Evolutionary conservation across 2,113 vertebrate species (phyloP).

Genomic region (Acanthisitta chloris): DNA sequence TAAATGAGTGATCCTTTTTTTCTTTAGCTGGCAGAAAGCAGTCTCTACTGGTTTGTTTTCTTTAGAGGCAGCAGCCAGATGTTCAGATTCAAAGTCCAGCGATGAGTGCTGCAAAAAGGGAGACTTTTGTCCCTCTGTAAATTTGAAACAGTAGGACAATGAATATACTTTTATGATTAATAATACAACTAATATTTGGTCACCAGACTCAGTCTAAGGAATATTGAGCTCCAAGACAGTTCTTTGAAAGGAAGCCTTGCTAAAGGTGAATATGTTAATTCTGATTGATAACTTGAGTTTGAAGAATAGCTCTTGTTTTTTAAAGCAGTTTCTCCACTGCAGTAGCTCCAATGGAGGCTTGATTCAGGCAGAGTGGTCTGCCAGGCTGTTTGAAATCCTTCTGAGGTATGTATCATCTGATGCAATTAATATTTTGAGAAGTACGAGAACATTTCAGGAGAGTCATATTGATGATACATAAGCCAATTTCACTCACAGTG

Average conservation of each 20-base stretch:
- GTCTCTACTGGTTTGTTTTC: background rate
- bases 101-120: background rate
- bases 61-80: background rate
- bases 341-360: background rate
- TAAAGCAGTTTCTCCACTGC: background rate
- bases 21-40: background rate
- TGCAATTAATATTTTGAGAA: background rate
- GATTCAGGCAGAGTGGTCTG: background rate
- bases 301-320: background rate
- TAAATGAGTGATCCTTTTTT: background rate
- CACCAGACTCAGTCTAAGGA: background rate
- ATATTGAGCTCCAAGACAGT: background rate
- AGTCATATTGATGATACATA: background rate
- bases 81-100: background rate
- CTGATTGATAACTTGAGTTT: background rate
- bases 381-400: background rate
- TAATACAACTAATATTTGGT: background rate
- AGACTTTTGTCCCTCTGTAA: background rate
- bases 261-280: background rate
- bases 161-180: background rate
- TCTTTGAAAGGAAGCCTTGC: background rate
- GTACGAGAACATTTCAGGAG: background rate
- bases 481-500: background rate
- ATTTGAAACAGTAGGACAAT: background rate
- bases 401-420: background rate